Evolutionary conservation across 2,113 vertebrate genomes (phyloP), one percentile per base, ranked within the genome.

Genomic region (Microtus pennsylvanicus): DNA sequence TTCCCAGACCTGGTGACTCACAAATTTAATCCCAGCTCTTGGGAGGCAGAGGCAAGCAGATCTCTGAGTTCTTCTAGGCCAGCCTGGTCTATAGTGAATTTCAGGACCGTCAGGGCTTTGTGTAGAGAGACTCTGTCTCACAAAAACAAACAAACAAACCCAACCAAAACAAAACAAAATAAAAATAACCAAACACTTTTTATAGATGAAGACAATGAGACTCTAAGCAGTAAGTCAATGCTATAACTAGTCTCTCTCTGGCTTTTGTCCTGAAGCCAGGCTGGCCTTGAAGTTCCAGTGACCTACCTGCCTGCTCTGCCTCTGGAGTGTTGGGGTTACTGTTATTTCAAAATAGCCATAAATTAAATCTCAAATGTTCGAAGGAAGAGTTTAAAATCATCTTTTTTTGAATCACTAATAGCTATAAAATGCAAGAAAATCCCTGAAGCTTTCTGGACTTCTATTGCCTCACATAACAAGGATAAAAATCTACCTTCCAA

Each of bases 361-460:
- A 80, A 35, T 82, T 38, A 55, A 87, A 93, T 58, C 21, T 16
- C 28, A 13, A 80, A 45, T 74, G 63, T 24, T 55, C 72, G 45
- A 82, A 58, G 72, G 77, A 88, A 90, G 55, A 76, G 30, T 82
- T 55, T 90, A 26, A 78, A 93, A 83, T 94, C 45, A 74, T 45
- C 72, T 65, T 88, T 58, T 58, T 88, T 38, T 94, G 76, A 13
- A 89, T 11, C 65, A 92, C 17, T 81, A 63, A 65, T 0, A 85
- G 42, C 76, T 95, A 21, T 87, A 82, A 93, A 92, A 78, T 78
- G 33, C 42, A 63, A 50, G 47, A 30, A 91, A 93, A 90, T 89
- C n/a, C 76, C 63, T 94, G 81, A 61, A 63, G 94, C 35, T 85
- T 70, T 89, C 47, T 87, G 35, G 87, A 94, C n/a, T 92, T 96